Evolutionary conservation across 2,113 vertebrate species (phyloP).

Genomic region (Trogon melanurus): DNA sequence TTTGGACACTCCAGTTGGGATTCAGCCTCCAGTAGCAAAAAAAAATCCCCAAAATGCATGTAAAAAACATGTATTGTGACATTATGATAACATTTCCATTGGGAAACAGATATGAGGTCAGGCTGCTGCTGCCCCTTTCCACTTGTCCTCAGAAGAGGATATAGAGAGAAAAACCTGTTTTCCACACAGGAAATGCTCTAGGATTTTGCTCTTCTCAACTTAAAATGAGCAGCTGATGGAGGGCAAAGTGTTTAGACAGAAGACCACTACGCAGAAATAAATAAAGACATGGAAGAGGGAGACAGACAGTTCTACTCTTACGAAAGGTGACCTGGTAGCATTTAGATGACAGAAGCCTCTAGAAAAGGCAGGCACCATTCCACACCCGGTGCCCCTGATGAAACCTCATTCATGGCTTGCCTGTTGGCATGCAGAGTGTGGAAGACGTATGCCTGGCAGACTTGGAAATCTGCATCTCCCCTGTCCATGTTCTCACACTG

Average conservation of each 20-base stretch:
- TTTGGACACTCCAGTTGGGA: neutral
- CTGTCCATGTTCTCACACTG: neutral
- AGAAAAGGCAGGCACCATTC: neutral
- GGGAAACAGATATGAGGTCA: neutral
- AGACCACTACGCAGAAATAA: neutral
- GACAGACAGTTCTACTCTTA: neutral
- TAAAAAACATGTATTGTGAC: neutral
- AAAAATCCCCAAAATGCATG: neutral
- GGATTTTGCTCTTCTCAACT: neutral
- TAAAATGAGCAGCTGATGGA: neutral
- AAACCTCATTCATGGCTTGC: neutral
- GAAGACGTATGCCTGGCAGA: neutral
- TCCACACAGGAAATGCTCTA: neutral
- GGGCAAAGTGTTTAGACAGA: neutral
- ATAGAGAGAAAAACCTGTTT: neutral
- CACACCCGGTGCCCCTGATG: accelerated
- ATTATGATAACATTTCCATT: neutral
- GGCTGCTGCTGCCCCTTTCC: neutral
- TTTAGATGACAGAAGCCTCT: neutral
- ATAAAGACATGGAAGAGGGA: neutral
- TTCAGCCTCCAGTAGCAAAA: neutral
- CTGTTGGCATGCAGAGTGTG: neutral
- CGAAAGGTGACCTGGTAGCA: neutral
- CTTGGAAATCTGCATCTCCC: neutral
- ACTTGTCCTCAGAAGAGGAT: neutral